These are phyloP conservation scores for Ashinkailepas kermadecensis DNA, from an alignment of 2,888 invertebrate genomes.

Conservation along the genomic window DNA sequence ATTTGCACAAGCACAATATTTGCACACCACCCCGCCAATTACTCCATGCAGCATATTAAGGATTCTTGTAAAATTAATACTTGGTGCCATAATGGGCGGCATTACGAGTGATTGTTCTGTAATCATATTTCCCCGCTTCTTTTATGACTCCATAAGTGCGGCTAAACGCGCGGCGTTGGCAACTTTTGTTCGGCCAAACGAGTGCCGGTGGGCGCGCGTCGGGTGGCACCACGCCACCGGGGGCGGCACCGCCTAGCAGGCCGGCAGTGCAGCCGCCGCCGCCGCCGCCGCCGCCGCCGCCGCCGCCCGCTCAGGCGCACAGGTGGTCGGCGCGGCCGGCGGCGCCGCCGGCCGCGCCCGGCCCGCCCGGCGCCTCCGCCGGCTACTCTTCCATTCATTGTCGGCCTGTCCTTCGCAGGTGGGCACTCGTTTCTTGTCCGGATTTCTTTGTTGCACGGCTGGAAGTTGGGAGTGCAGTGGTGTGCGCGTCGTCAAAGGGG, in stretches of 20 bases:
- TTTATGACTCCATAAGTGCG: slow-evolving; percentile 13
- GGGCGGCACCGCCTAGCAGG: not conserved
- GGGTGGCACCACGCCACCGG: not conserved
- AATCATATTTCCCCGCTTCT: slow-evolving; percentile 20
- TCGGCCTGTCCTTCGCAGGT: not conserved
- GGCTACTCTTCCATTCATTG: not conserved
- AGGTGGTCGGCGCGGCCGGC: not conserved
- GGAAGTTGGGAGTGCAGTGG: too few relatives aligned
- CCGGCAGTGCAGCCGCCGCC: not conserved
- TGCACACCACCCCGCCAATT: slow-evolving; percentile 18
- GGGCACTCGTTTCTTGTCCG: not conserved
- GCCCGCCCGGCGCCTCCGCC: not conserved
- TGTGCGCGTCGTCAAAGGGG: too few relatives aligned
- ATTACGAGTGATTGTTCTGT: slow-evolving; percentile 22
- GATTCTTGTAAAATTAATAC: slow-evolving; percentile 23
- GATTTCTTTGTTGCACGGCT: too few relatives aligned
- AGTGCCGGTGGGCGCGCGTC: not conserved
- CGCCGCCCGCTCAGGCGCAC: not conserved
- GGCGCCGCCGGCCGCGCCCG: not conserved
- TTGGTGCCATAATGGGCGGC: not conserved
- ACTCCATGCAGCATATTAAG: slow-evolving; percentile 21
- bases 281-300: not conserved
- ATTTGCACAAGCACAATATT: slow-evolving; percentile 18
- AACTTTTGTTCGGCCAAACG: slow-evolving; percentile 18
- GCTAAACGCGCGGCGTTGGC: slow-evolving; percentile 15